Evolutionary conservation across 2,888 invertebrate species (phyloP), one percentile per base, ranked within the genome.

Genomic region (Philereme vetulata): DNA sequence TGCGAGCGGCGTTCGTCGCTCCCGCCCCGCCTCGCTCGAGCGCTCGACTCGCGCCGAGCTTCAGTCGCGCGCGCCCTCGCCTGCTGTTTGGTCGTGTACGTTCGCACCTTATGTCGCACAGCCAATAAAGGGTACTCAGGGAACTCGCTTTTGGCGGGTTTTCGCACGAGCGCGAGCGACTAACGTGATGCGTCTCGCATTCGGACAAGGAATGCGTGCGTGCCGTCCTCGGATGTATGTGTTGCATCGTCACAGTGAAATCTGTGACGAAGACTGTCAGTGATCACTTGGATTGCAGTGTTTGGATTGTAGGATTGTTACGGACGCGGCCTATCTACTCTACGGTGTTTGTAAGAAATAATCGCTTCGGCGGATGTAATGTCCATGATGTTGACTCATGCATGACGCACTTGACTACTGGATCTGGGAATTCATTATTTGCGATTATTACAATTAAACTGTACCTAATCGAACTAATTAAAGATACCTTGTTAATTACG

Each of bases 211-310:
- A 82, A 88, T 87, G 88, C 82, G 84, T 81, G 82, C 86, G 81
- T 84, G 86, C 80, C 78, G 82, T 77, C 83, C 80, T 77, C 73
- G 74, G 67, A 65, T 71, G 71, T 78, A 80, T 76, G 80, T 79
- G 80, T 77, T 75, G 72, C 74, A 77, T 72, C 77, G 81, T 75
- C 81, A 78, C 84, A 80, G 84, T 83, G 84, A 85, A 85, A 88
- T 86, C 86, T 84, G 85, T 84, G 66, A 72, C 81, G 73, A 77
- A 75, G 77, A 80, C 81, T 77, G 78, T 76, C 80, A 80, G 81
- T 83, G 83, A 84, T 83, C 84, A 84, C 84, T 90, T 91, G 91
- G 91, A 92, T 92, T 92, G 91, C 91, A 92, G 91, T 92, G 91
- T 86, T 58, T 87, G 90, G 89, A 90, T 90, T 75, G 73, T 85